Evolutionary conservation across 2,113 vertebrate species (phyloP).

Genomic region (Elephas maximus): DNA sequence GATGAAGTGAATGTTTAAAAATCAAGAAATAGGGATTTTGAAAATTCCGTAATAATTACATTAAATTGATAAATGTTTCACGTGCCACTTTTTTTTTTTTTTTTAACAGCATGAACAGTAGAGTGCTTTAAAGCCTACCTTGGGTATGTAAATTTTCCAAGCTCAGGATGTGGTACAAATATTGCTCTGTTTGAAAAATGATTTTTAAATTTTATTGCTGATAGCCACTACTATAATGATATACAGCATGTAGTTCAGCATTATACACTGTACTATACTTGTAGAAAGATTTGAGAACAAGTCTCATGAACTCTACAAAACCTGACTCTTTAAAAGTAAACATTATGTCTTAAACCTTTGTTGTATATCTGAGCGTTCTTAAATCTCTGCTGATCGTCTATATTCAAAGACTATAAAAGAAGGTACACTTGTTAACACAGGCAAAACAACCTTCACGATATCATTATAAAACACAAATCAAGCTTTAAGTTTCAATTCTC

Average conservation of each 20-base stretch:
- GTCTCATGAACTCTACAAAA: background rate
- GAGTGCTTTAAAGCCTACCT: background rate
- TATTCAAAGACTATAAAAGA: conserved; percentile 30
- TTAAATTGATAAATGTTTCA: conserved; percentile 32
- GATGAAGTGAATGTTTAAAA: background rate
- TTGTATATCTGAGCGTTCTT: background rate
- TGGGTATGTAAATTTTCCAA: conserved; percentile 14
- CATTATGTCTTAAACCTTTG: background rate
- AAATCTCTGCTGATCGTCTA: background rate
- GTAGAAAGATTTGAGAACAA: background rate
- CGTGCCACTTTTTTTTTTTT: background rate
- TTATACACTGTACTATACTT: background rate
- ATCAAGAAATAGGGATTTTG: conserved; percentile 21
- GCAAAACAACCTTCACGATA: background rate
- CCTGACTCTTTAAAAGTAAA: background rate
- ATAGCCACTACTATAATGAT: background rate
- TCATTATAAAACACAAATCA: background rate
- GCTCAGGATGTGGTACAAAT: background rate
- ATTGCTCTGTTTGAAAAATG: background rate
- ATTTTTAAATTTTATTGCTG: conserved; percentile 29
- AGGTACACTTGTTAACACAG: background rate
- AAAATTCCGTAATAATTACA: background rate
- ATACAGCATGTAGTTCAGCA: background rate
- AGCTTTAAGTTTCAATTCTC: background rate
- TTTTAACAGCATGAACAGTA: background rate